Base-by-base conservation (phyloP, 2,888 invertebrate genomes). In the Sepioteuthis lessoniana region DNA sequence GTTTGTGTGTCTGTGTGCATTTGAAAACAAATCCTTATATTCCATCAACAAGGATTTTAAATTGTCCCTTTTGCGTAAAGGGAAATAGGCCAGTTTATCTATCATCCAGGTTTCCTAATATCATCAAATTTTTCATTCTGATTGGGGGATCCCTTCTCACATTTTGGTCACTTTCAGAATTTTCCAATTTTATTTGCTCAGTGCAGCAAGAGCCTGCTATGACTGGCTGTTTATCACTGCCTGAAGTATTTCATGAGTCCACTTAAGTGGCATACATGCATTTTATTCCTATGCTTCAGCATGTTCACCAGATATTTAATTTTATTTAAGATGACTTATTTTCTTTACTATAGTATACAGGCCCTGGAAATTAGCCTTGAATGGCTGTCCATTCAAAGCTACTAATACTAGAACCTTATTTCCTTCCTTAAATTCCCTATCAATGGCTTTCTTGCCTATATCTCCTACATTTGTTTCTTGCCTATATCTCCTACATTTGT, bases 1-100 rank as follows among this genome's bases (percentile, higher is more conserved):
- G 16, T 90, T 91, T 31, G 94, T 94, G 31, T n/a, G n/a, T n/a
- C n/a, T n/a, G 8, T 94, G 94, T 5, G 38, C 91, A 92, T 94
- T 93, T 76, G 94, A 42, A 91, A 95, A 94, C 31, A 94, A 35
- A 31, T 90, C 10, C n/a, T 31, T 31, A 90, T 90, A 90, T 35
- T 90, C 28, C 28, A 90, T 90, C 31, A 90, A 10, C n/a, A 90
- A 90, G 90, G 90, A 31, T n/a, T 16, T 90, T 35, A 90, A 35
- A 31, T 90, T 28, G 1, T n/a, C 1, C 5, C 90, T 13, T 90
- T 25, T 28, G 13, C 25, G 1, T 10, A 13, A 13, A n/a, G 31
- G 10, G 25, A 90, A 7, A 25, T 90, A 28, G 10, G 13, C 25
- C 13, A 90, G 35, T 25, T 90, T 90, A 35, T n/a, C n/a, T n/a